A percentile compares a stretch with the other conserved stretches of the same genome.
Evolutionary conservation across 2,797 vertebrate species (phyloP).

Genomic region (Gephyroberyx darwinii): DNA sequence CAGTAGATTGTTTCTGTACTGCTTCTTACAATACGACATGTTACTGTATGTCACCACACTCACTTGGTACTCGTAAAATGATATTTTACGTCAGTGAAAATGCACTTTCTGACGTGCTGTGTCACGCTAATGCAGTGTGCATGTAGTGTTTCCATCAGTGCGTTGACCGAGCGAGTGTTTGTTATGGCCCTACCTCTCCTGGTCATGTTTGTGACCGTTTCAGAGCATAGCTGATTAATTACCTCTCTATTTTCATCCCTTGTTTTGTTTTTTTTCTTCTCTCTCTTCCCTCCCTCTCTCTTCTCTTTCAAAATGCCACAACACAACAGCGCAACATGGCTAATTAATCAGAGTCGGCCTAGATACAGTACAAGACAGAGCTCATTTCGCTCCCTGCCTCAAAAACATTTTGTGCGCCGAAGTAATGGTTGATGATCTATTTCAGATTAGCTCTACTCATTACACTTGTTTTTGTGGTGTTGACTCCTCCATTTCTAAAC

Average conservation of each 20-base stretch:
- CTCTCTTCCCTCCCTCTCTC: constrained; percentile 10
- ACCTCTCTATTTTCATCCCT: constrained; percentile 75
- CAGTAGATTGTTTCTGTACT: too few species aligned
- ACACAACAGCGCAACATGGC: constrained; percentile 74
- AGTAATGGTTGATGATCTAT: constrained; percentile 69
- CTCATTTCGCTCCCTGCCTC: constrained; percentile 58
- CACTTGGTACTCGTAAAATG: too few species aligned
- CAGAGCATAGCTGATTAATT: constrained; percentile 79
- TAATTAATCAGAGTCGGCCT: constrained; percentile 84
- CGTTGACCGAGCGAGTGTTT: constrained; percentile 40
- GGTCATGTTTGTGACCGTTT: constrained; percentile 64
- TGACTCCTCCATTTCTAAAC: constrained; percentile 57
- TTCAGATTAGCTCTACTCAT: constrained; percentile 65
- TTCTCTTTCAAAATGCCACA: constrained; percentile 72
- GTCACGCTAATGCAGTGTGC: constrained; percentile 20
- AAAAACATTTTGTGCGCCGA: constrained; percentile 41
- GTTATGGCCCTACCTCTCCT: constrained; percentile 36
- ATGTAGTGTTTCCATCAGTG: constrained; percentile 20
- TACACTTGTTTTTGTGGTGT: constrained; percentile 65
- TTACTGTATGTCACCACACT: too few species aligned
- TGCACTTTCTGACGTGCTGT: not conserved
- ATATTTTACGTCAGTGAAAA: not conserved
- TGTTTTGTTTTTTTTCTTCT: not conserved
- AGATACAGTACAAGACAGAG: constrained; percentile 70
- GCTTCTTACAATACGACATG: too few species aligned